A percentile compares a stretch with the other conserved stretches of the same genome.
phyloP scores from a whole-genome alignment of 2,888 invertebrate species.

The Dolichomitus sp. region DNA sequence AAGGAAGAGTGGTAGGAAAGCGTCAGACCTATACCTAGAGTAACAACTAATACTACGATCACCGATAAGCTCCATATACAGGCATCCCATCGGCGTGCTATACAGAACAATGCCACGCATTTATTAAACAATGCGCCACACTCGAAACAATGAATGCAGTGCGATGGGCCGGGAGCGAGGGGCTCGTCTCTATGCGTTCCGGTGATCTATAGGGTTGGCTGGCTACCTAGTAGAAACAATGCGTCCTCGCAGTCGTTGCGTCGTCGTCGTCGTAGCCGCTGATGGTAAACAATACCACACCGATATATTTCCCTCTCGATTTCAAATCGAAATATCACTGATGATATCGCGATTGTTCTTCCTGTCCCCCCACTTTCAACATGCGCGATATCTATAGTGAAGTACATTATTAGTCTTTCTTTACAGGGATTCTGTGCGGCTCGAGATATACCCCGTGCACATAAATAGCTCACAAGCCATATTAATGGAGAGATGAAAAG shows the following conservation, averaged over 20 bases:
- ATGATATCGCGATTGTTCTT: constrained; percentile 78
- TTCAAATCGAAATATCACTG: constrained; percentile 78
- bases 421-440: constrained; percentile 23
- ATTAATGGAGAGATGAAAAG: constrained; percentile 16
- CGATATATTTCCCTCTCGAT: constrained; percentile 78
- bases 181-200: constrained; percentile 58
- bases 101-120: constrained; percentile 77
- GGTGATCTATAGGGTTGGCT: constrained; percentile 45
- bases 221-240: constrained; percentile 58
- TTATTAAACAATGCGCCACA: constrained; percentile 79
- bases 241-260: constrained; percentile 42
- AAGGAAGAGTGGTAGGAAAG: constrained; percentile 70
- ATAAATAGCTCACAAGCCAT: not conserved
- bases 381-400: not conserved
- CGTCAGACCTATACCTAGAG: constrained; percentile 66
- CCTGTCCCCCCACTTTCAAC: constrained; percentile 1
- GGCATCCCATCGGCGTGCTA: constrained; percentile 72
- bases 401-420: constrained; percentile 47
- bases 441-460: constrained; percentile 37
- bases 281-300: constrained; percentile 59
- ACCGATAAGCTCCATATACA: constrained; percentile 64
- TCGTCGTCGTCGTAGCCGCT: constrained; percentile 41
- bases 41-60: constrained; percentile 58
- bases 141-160: constrained; percentile 78
- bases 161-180: constrained; percentile 63